These are phyloP conservation scores for Malurus leucopterus DNA, from an alignment of 2,797 vertebrate genomes.

Conservation along the genomic window DNA sequence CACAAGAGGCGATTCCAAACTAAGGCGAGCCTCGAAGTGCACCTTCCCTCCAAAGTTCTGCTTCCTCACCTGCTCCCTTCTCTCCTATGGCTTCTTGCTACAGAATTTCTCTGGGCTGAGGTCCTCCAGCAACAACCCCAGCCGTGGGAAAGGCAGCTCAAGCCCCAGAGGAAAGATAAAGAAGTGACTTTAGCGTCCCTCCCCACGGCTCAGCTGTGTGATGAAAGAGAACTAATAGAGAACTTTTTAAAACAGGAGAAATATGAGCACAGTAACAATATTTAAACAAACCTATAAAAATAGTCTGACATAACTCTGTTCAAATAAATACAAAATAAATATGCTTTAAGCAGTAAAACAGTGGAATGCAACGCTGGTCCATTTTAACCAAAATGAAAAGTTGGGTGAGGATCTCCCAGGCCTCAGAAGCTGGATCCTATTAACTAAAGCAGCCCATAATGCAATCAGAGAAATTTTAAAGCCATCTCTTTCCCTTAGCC, in stretches of 20 bases:
- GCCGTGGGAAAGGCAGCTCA: neutral
- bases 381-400: constrained; percentile 27
- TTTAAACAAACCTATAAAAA: constrained; percentile 81
- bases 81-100: constrained; percentile 32
- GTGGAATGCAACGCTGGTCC: constrained; percentile 76
- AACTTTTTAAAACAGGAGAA: constrained; percentile 63
- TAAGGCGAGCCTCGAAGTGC: neutral
- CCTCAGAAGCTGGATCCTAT: constrained; percentile 9
- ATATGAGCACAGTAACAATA: constrained; percentile 72
- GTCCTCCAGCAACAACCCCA: constrained; percentile 13
- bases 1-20: neutral
- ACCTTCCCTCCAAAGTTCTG: neutral
- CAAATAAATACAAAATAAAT: constrained; percentile 87
- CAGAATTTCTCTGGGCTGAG: constrained; percentile 57
- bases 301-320: constrained; percentile 75
- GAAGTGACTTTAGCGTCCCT: neutral
- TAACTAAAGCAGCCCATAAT: constrained; percentile 19
- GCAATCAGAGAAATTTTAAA: constrained; percentile 28
- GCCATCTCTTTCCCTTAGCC: neutral
- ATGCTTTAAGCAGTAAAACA: constrained; percentile 72
- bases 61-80: constrained; percentile 1
- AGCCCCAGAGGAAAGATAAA: neutral
- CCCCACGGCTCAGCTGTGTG: neutral
- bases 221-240: constrained; percentile 59
- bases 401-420: constrained; percentile 5